phyloP scores from a whole-genome alignment of 2,113 vertebrate species.

The Sceloporus undulatus region DNA sequence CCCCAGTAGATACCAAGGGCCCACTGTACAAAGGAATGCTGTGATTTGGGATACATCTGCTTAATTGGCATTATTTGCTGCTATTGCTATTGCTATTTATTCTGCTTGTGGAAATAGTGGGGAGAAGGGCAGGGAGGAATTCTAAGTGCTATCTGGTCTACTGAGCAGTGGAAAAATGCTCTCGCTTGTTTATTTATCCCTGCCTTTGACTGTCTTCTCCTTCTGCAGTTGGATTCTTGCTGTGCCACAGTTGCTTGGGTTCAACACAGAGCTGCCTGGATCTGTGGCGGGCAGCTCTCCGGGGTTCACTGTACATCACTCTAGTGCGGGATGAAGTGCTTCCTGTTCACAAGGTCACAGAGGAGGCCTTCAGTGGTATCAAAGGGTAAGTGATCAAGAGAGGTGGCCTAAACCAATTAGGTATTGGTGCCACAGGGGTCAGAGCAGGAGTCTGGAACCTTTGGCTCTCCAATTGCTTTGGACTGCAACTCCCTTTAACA shows the following conservation, averaged over 20 bases:
- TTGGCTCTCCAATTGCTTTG: not conserved
- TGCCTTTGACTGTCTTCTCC: not conserved
- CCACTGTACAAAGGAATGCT: not conserved
- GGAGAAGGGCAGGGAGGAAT: not conserved
- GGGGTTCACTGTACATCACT: slow-evolving; percentile 85
- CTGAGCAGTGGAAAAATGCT: not conserved
- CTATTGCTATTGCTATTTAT: not conserved
- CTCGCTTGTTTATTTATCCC: not conserved
- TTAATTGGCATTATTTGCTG: not conserved
- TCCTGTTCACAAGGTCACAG: slow-evolving; percentile 88
- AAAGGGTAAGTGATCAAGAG: slow-evolving; percentile 83
- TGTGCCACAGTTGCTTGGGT: slow-evolving; percentile 88
- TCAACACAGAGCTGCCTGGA: slow-evolving; percentile 81
- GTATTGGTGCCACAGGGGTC: not conserved
- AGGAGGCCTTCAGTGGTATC: slow-evolving; percentile 85
- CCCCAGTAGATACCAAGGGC: no score
- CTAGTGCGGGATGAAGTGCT: slow-evolving; percentile 89
- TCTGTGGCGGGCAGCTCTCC: slow-evolving; percentile 90
- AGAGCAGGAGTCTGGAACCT: not conserved
- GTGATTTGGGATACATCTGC: not conserved
- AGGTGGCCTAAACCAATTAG: no score
- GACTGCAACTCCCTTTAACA: not conserved
- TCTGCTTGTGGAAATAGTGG: not conserved
- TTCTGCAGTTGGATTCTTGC: slow-evolving; percentile 88
- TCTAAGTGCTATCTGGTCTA: not conserved